A percentile compares a stretch with the other conserved stretches of the same genome.
Conservation (phyloP, 2,888 invertebrate species). For the Pycnomerus fuliginosus region DNA sequence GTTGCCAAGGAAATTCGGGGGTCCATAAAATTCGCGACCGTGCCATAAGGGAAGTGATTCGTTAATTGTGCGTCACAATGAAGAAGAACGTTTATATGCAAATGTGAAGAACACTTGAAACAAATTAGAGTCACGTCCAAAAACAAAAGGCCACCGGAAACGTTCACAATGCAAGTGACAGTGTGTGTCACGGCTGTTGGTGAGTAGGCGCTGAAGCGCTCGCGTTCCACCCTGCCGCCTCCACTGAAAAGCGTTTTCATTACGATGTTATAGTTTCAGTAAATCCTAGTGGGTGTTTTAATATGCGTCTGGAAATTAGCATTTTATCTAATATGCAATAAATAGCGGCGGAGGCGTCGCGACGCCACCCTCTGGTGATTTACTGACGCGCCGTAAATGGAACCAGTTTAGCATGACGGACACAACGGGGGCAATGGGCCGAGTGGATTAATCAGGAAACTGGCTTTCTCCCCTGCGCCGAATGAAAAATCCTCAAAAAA, state of each 20-base stretch:
- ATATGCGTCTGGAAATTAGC: conserved; percentile 33
- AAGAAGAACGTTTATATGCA: conserved; percentile 22
- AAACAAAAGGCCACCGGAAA: conserved; percentile 44
- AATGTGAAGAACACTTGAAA: conserved; percentile 33
- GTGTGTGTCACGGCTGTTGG: conserved; percentile 40
- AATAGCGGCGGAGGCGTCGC: conserved; percentile 37
- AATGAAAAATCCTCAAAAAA: not conserved
- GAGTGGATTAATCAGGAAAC: conserved; percentile 54
- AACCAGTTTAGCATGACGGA: conserved; percentile 47
- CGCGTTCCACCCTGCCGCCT: conserved; percentile 39
- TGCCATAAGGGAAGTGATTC: too few species aligned
- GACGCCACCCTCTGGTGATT: conserved; percentile 41
- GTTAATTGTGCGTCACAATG: conserved; percentile 16
- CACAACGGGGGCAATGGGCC: conserved; percentile 52
- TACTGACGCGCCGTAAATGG: conserved; percentile 45
- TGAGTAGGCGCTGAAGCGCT: conserved; percentile 31
- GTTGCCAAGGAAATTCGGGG: too few species aligned
- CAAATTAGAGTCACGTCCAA: conserved; percentile 44
- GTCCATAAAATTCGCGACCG: too few species aligned
- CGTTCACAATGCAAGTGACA: conserved; percentile 44
- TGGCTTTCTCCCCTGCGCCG: conserved; percentile 1
- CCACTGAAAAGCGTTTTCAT: conserved; percentile 32
- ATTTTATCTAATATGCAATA: conserved; percentile 44
- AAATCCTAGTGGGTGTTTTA: too few species aligned
- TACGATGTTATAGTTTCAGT: too few species aligned